Evolutionary conservation across 2,797 vertebrate genomes (phyloP).

Genomic region (Poeciliopsis paucimaculata): DNA sequence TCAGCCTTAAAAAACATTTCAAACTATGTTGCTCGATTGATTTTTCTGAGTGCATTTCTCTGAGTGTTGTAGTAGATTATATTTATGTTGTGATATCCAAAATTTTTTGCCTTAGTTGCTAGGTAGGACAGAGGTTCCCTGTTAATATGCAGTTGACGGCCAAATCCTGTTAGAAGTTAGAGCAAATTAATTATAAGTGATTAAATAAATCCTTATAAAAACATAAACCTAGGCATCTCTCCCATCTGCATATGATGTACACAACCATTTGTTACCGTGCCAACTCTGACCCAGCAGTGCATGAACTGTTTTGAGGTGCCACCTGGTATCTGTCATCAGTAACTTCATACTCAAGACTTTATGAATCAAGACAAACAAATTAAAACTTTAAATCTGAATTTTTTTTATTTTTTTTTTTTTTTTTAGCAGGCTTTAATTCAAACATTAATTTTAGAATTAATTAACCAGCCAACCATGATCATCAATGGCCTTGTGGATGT

Average conservation of each 20-base stretch:
- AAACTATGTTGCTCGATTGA: slow-evolving; percentile 14
- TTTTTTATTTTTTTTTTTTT: neutral
- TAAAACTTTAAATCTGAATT: neutral
- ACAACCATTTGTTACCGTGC: neutral
- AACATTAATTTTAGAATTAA: neutral
- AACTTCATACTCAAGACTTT: neutral
- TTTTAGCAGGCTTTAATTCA: neutral
- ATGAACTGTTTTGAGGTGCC: neutral
- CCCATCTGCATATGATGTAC: neutral
- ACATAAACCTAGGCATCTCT: slow-evolving; percentile 2
- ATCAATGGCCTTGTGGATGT: neutral
- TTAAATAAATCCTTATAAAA: slow-evolving; percentile 5
- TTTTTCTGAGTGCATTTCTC: neutral
- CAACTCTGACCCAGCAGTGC: neutral
- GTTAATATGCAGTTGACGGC: neutral
- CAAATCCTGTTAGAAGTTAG: neutral
- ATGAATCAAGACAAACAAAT: neutral
- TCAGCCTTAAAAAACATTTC: slow-evolving; percentile 12
- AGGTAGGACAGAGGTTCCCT: neutral
- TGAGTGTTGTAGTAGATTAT: slow-evolving; percentile 7
- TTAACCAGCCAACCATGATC: neutral
- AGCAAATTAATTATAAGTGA: slow-evolving; percentile 1
- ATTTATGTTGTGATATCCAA: slow-evolving; percentile 7
- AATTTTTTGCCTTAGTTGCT: neutral
- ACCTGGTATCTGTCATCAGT: neutral